Evolutionary conservation across 2,113 vertebrate species (phyloP).

Genomic region (Phylloscopus trochilus): DNA sequence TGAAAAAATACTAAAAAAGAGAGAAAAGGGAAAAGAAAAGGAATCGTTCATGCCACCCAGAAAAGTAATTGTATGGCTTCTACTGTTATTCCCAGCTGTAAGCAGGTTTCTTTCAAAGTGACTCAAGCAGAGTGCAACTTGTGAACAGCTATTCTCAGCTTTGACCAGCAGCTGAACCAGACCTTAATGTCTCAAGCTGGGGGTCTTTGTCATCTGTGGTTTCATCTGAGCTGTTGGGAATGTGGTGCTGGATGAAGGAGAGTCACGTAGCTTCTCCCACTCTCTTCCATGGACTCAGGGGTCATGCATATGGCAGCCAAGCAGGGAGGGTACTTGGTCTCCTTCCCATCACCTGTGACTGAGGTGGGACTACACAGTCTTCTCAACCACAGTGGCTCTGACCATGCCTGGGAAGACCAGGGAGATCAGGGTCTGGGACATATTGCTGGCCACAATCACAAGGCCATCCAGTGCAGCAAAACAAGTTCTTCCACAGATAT

Average conservation of each 20-base stretch:
- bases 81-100: neutral
- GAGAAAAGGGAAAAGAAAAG: neutral
- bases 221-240: neutral
- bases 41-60: neutral
- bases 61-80: neutral
- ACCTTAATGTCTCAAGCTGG: neutral
- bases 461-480: neutral
- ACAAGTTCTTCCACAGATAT: accelerated
- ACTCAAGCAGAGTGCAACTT: neutral
- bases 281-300: neutral
- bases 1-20: neutral
- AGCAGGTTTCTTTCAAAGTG: neutral
- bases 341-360: neutral
- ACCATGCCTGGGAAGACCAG: neutral
- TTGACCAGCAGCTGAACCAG: neutral
- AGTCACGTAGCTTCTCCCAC: neutral
- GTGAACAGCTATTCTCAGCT: neutral
- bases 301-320: neutral
- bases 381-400: neutral
- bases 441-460: neutral
- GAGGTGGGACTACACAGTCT: neutral
- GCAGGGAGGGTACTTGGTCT: neutral
- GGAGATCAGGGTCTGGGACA: neutral
- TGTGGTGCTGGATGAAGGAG: neutral
- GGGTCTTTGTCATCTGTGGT: neutral